Evolutionary conservation across 1,140 invertebrate species (phyloP).

Genomic region (Hydropsyche tenuis): DNA sequence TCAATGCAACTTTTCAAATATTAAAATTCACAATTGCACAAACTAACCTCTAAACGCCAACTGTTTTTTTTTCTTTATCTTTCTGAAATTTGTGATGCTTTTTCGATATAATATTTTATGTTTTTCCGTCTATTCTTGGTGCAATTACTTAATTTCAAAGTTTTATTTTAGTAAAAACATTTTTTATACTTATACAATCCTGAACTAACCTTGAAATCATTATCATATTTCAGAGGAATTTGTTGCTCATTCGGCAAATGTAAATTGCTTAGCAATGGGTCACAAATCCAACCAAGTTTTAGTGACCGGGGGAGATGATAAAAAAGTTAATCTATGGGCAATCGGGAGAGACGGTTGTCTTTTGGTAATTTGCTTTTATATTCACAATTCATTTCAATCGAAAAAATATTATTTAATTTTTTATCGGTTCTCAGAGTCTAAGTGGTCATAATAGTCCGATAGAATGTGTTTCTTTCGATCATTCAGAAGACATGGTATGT

Average conservation of each 20-base stretch:
- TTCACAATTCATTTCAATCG: too few species aligned
- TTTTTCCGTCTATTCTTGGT: background rate
- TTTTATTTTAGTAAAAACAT: too few species aligned
- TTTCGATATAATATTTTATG: background rate
- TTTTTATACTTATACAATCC: too few species aligned
- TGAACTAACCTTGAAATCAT: too few species aligned
- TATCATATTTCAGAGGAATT: constrained; percentile 83
- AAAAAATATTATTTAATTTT: constrained; percentile 43
- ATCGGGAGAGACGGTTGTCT: constrained; percentile 95
- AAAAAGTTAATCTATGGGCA: constrained; percentile 97
- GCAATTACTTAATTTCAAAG: background rate
- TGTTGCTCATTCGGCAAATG: constrained; percentile 84
- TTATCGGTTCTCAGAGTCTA: constrained; percentile 82
- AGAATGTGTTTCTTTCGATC: constrained; percentile 93
- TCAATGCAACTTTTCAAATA: too few species aligned
- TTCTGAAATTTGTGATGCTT: background rate
- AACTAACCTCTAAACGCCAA: too few species aligned
- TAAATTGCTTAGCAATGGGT: constrained; percentile 89
- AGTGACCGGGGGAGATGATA: constrained; percentile 96
- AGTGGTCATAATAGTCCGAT: constrained; percentile 92
- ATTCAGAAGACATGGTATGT: constrained; percentile 93
- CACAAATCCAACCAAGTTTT: constrained; percentile 84
- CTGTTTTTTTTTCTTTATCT: background rate
- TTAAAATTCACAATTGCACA: too few species aligned
- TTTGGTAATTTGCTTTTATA: constrained; percentile 72